These are phyloP conservation scores for Luehdorfia chinensis DNA, from an alignment of 1,140 invertebrate species.

Conservation along the genomic window DNA sequence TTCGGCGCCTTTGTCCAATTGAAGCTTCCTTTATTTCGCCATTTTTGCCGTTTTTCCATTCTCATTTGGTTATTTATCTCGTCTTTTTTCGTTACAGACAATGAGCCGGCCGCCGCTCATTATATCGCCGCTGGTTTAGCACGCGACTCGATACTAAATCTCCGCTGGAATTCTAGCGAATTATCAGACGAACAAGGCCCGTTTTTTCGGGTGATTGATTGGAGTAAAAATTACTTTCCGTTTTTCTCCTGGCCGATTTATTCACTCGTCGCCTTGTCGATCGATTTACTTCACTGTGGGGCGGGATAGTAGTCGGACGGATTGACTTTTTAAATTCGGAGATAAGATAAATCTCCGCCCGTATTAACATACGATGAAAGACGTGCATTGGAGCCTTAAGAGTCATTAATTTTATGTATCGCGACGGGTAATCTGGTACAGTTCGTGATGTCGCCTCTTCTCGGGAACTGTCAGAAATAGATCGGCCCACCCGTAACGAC, in stretches of 20 bases:
- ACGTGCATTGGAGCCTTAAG: slow-evolving; percentile 40
- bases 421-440: slow-evolving; percentile 51
- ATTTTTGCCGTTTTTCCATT: slow-evolving; percentile 73
- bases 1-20: slow-evolving; percentile 75
- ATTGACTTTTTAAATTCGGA: slow-evolving; percentile 14
- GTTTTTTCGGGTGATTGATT: slow-evolving; percentile 72
- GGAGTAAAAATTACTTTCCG: slow-evolving; percentile 68
- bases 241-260: slow-evolving; percentile 49
- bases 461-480: slow-evolving; percentile 61
- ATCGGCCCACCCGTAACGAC: slow-evolving; percentile 52
- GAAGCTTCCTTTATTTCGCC: slow-evolving; percentile 69
- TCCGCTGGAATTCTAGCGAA: slow-evolving; percentile 73
- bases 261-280: too few species aligned
- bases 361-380: slow-evolving; percentile 48
- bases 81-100: slow-evolving; percentile 65
- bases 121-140: slow-evolving; percentile 64
- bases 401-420: slow-evolving; percentile 65
- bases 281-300: slow-evolving; percentile 36
- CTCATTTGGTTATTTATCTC: slow-evolving; percentile 76
- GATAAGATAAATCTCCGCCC: slow-evolving; percentile 45
- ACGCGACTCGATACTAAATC: slow-evolving; percentile 66
- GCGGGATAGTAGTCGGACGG: slow-evolving; percentile 18
- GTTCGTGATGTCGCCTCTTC: slow-evolving; percentile 39
- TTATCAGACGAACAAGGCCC: slow-evolving; percentile 54
- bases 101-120: slow-evolving; percentile 60